Conservation (phyloP, 2,797 vertebrate species). For the Catostomus latipinnis region DNA sequence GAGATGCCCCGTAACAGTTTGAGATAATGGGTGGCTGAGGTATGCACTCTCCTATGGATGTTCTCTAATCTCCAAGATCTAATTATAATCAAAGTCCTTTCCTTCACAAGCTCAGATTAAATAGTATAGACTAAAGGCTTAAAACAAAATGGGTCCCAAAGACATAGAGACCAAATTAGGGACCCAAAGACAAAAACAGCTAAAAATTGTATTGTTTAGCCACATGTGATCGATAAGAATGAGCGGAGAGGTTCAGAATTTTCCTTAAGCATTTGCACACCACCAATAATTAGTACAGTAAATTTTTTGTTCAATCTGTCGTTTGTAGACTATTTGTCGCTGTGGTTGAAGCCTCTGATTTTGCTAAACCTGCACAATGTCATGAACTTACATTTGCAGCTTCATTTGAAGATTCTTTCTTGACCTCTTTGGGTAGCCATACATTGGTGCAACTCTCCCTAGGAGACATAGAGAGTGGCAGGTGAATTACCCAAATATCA, state of each 20-base stretch:
- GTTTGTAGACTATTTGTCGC: conserved; percentile 33
- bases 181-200: not conserved
- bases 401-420: conserved; percentile 65
- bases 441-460: conserved; percentile 75
- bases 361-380: conserved; percentile 56
- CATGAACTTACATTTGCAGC: conserved; percentile 73
- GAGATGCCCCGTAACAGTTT: too few relatives aligned
- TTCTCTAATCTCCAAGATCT: not conserved
- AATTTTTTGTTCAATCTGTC: not conserved
- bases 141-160: not conserved
- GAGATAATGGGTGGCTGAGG: not conserved
- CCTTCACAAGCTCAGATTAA: not conserved
- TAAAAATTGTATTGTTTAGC: not conserved
- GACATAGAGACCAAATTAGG: not conserved
- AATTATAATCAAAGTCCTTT: not conserved
- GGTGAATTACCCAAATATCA: conserved; percentile 54
- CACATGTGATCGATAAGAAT: not conserved
- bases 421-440: conserved; percentile 72
- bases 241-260: not conserved
- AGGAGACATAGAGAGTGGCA: not conserved
- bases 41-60: not conserved
- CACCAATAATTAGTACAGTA: not conserved
- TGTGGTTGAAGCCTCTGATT: conserved; percentile 44
- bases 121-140: not conserved
- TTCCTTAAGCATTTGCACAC: not conserved